Evolutionary conservation across 2,113 vertebrate genomes (phyloP).

Genomic region (Eulacestoma nigropectus): DNA sequence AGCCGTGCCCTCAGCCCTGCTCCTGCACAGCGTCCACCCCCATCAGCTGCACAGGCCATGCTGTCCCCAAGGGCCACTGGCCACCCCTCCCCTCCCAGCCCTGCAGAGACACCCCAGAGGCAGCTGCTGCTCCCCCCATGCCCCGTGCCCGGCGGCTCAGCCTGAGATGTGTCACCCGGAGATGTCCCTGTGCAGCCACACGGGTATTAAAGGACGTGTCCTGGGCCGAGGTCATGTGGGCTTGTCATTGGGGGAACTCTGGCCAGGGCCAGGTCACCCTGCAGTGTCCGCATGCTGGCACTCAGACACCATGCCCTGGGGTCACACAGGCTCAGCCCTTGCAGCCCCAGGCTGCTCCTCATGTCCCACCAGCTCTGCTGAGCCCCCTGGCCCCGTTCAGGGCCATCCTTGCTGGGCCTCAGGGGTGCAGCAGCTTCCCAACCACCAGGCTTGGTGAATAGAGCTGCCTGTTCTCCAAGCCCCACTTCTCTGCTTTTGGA

Average conservation of each 20-base stretch:
- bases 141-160: accelerated
- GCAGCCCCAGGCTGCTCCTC: neutral
- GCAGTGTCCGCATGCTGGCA: accelerated
- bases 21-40: neutral
- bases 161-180: neutral
- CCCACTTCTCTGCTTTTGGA: neutral
- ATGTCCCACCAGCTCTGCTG: neutral
- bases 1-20: neutral
- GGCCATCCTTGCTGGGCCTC: neutral
- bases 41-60: accelerated
- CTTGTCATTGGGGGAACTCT: neutral
- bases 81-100: neutral
- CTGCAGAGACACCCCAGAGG: neutral
- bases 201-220: slow-evolving; percentile 26
- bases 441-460: accelerated
- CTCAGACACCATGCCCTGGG: neutral
- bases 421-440: neutral
- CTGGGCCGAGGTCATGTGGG: accelerated
- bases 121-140: neutral
- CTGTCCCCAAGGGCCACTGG: neutral
- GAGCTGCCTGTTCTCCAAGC: neutral
- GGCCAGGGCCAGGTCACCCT: neutral
- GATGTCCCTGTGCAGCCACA: neutral
- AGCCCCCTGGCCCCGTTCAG: accelerated
- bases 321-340: neutral